Conservation (phyloP, 2,888 invertebrate genomes). For the Tuberolachnus salignus region DNA sequence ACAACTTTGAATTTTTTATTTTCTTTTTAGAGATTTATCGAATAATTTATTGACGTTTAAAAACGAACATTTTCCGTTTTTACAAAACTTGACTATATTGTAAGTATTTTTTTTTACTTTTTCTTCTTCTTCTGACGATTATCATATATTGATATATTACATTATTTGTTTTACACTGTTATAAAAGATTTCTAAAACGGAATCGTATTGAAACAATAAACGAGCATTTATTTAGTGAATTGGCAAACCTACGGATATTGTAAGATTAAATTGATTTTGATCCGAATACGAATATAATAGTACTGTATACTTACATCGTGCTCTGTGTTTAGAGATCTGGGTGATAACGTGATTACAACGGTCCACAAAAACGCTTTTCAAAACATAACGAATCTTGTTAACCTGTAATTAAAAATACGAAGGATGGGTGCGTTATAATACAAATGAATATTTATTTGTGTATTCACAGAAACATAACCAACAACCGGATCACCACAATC, state of each 20-base stretch:
- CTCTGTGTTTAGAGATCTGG: constrained; percentile 26
- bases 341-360: constrained; percentile 63
- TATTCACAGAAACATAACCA: constrained; percentile 25
- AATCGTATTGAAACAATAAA: constrained; percentile 58
- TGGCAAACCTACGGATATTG: constrained; percentile 56
- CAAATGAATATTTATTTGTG: background rate
- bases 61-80: constrained; percentile 64
- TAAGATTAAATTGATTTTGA: constrained; percentile 34
- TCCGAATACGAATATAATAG: background rate
- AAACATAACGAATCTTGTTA: constrained; percentile 63
- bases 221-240: constrained; percentile 50
- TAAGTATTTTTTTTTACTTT: constrained; percentile 59
- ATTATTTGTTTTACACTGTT: background rate
- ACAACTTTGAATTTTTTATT: constrained; percentile 8
- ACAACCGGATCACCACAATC: constrained; percentile 24
- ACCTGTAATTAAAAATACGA: constrained; percentile 65
- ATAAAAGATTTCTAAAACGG: constrained; percentile 57
- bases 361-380: constrained; percentile 65
- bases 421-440: background rate
- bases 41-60: constrained; percentile 65
- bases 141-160: background rate
- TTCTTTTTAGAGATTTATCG: constrained; percentile 62
- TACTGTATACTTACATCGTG: background rate
- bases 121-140: background rate
- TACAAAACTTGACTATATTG: constrained; percentile 65